Percentiles rank a stretch among this genome's conserved stretches.
These are phyloP conservation scores for Ficedula albicollis DNA, from an alignment of 2,797 vertebrate species.

Conservation along the genomic window DNA sequence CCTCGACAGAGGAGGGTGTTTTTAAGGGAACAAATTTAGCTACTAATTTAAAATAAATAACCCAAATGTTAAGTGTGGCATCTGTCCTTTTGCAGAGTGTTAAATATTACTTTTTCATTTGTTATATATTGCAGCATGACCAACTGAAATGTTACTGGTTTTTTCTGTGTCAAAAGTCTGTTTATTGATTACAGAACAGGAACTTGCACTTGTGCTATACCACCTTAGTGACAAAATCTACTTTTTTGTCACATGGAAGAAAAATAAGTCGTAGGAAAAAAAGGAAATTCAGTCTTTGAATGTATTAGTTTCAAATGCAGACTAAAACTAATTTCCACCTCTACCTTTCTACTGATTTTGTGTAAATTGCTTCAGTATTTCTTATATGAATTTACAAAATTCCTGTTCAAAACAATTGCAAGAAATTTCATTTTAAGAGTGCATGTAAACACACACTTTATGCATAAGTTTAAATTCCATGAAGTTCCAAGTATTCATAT, in stretches of 20 bases:
- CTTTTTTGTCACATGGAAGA: background rate
- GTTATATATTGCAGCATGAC: background rate
- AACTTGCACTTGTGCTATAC: background rate
- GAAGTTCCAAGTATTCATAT: background rate
- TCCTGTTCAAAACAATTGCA: background rate
- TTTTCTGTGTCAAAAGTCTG: background rate
- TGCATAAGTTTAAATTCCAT: background rate
- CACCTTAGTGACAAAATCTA: background rate
- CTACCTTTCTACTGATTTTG: background rate
- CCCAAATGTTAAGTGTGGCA: background rate
- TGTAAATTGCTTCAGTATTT: background rate
- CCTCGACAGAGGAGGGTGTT: background rate
- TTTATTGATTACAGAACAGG: background rate
- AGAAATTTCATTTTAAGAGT: background rate
- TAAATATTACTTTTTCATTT: slow-evolving; percentile 24
- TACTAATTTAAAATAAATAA: background rate
- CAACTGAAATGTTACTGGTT: accelerated
- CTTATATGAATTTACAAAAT: background rate
- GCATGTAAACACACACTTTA: background rate
- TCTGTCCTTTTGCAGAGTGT: slow-evolving; percentile 14
- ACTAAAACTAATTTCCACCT: background rate
- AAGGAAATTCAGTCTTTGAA: background rate
- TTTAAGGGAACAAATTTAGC: background rate
- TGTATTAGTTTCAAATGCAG: background rate
- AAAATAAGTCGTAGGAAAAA: background rate